Conservation (phyloP, 1,140 invertebrate genomes). For the Heliconius nattereri region DNA sequence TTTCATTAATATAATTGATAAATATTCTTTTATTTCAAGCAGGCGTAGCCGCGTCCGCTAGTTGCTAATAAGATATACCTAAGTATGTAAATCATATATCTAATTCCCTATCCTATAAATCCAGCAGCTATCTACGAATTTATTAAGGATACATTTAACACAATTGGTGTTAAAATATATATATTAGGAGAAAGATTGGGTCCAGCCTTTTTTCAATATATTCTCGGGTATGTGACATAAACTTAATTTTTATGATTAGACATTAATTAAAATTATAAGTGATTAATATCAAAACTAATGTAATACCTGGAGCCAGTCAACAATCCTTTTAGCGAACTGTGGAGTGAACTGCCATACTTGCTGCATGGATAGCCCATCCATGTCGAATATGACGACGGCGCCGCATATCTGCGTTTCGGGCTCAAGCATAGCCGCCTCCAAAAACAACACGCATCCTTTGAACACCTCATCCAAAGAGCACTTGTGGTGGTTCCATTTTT, state of each 20-base stretch:
- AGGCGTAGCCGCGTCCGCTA: too few species aligned
- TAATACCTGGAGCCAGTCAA: constrained; percentile 88
- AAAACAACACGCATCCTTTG: constrained; percentile 89
- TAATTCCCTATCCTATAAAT: too few species aligned
- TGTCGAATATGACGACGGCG: constrained; percentile 90
- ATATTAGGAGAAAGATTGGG: too few species aligned
- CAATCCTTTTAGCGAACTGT: constrained; percentile 89
- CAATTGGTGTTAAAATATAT: too few species aligned
- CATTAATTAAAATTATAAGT: background rate
- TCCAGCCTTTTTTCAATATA: too few species aligned
- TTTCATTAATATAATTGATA: too few species aligned
- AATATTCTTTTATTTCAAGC: too few species aligned
- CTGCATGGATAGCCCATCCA: constrained; percentile 89
- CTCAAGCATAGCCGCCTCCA: constrained; percentile 91
- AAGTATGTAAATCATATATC: too few species aligned
- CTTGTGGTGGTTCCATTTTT: constrained; percentile 92
- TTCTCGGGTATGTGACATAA: background rate
- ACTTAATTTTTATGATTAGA: background rate
- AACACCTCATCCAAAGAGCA: constrained; percentile 90
- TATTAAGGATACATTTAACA: too few species aligned
- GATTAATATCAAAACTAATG: background rate
- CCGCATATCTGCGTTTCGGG: constrained; percentile 84
- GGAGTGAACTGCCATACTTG: constrained; percentile 92
- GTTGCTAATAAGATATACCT: too few species aligned
- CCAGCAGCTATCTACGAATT: too few species aligned